These are phyloP conservation scores for Zosterops japonicus DNA, from an alignment of 2,113 vertebrate genomes.

Conservation along the genomic window DNA sequence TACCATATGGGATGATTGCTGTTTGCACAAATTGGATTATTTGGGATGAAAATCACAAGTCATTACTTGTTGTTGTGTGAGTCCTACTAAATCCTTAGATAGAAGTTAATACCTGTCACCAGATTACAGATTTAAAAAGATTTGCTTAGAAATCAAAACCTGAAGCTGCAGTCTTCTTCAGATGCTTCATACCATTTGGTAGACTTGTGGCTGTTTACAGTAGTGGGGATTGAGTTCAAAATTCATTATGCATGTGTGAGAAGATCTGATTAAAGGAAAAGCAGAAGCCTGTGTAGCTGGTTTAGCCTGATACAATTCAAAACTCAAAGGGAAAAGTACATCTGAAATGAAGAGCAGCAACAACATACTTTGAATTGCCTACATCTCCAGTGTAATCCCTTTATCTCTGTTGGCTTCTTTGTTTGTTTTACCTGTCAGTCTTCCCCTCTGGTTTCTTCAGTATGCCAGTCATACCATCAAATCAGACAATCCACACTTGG, in stretches of 20 bases:
- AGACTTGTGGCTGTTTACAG: not conserved
- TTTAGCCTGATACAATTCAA: not conserved
- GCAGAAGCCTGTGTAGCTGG: not conserved
- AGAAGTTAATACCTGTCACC: not conserved
- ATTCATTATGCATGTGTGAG: not conserved
- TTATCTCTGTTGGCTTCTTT: not conserved
- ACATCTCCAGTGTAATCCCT: not conserved
- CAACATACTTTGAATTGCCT: not conserved
- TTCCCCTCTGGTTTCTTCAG: not conserved
- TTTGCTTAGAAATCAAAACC: not conserved
- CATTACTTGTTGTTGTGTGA: not conserved
- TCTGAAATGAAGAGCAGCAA: not conserved
- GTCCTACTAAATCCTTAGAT: not conserved
- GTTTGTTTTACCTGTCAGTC: not conserved
- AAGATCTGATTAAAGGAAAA: slow-evolving; percentile 10
- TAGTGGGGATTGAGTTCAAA: not conserved
- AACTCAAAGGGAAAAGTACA: not conserved
- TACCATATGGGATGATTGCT: not conserved
- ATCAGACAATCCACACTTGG: not conserved
- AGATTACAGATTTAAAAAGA: not conserved
- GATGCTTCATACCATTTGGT: not conserved
- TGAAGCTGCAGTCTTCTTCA: not conserved
- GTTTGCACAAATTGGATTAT: slow-evolving; percentile 3
- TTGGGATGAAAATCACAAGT: not conserved
- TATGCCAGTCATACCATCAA: not conserved